Evolutionary conservation across 2,797 vertebrate genomes (phyloP).

Genomic region (Rhinella marina): DNA sequence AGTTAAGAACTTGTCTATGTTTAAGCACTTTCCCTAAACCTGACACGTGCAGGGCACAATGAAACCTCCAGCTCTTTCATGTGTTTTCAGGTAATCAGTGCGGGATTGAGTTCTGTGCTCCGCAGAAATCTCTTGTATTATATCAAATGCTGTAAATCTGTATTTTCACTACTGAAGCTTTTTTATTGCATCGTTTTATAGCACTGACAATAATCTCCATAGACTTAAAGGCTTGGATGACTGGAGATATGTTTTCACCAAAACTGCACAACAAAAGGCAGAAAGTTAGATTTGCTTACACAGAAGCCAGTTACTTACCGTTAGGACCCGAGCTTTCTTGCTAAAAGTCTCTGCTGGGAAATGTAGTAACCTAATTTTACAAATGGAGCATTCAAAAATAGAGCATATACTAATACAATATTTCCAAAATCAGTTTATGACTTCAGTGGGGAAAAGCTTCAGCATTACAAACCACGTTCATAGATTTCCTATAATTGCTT

Average conservation of each 20-base stretch:
- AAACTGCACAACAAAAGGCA: background rate
- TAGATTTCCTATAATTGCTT: too few species aligned
- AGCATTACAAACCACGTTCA: background rate
- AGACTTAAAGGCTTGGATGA: conserved; percentile 15
- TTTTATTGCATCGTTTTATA: background rate
- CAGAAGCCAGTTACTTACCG: background rate
- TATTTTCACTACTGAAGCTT: background rate
- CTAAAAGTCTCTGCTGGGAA: background rate
- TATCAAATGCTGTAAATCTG: conserved; percentile 2
- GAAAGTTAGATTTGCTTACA: background rate
- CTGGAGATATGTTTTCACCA: background rate
- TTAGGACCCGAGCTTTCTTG: background rate
- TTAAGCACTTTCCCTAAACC: background rate
- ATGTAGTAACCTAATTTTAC: background rate
- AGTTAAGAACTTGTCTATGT: background rate
- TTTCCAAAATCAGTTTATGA: background rate
- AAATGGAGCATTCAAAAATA: too few species aligned
- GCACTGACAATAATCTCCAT: background rate
- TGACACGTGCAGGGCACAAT: background rate
- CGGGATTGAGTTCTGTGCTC: conserved; percentile 1
- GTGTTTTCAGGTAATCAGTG: background rate
- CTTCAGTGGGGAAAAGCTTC: background rate
- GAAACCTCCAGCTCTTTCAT: conserved; percentile 7
- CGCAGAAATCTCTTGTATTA: conserved; percentile 17
- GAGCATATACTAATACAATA: background rate